phyloP scores from a whole-genome alignment of 2,888 invertebrate genomes.

The Platynereis dumerilii region DNA sequence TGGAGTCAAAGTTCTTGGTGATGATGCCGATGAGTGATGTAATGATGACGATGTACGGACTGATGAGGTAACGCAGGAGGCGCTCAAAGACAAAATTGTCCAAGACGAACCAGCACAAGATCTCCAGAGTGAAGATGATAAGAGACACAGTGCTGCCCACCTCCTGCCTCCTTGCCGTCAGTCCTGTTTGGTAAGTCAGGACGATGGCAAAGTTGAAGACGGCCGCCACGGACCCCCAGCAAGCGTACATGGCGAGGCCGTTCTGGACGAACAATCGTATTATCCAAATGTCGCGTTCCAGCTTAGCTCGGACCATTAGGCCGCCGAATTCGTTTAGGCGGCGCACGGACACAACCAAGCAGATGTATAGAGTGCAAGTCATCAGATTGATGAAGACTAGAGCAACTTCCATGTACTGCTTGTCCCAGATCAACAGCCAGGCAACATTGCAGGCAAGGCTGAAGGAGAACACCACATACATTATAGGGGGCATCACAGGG shows the following conservation, averaged over 20 bases:
- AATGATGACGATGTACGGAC: constrained; percentile 53
- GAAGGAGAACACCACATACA: constrained; percentile 43
- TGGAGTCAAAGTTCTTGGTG: constrained; percentile 31
- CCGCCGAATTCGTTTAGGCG: constrained; percentile 41
- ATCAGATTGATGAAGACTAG: constrained; percentile 40
- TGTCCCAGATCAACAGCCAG: constrained; percentile 54
- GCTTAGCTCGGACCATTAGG: constrained; percentile 39
- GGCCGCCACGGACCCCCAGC: constrained; percentile 54
- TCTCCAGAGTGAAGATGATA: constrained; percentile 43
- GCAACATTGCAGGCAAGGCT: constrained; percentile 46
- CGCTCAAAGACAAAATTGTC: constrained; percentile 51
- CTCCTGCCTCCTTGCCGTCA: constrained; percentile 22
- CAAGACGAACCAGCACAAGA: constrained; percentile 46
- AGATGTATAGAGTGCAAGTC: constrained; percentile 39
- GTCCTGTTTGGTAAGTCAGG: constrained; percentile 38
- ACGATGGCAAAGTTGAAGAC: constrained; percentile 54
- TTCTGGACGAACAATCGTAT: constrained; percentile 53
- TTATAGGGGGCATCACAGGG: constrained; percentile 42
- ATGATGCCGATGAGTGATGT: constrained; percentile 50
- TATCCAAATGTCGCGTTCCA: constrained; percentile 50
- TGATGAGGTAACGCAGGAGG: constrained; percentile 54
- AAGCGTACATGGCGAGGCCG: constrained; percentile 55
- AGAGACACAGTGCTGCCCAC: constrained; percentile 45
- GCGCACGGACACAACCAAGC: constrained; percentile 43
- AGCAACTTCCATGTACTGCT: constrained; percentile 43